These are phyloP conservation scores for Cataglyphis hispanica DNA, from an alignment of 1,140 invertebrate species.

Conservation along the genomic window DNA sequence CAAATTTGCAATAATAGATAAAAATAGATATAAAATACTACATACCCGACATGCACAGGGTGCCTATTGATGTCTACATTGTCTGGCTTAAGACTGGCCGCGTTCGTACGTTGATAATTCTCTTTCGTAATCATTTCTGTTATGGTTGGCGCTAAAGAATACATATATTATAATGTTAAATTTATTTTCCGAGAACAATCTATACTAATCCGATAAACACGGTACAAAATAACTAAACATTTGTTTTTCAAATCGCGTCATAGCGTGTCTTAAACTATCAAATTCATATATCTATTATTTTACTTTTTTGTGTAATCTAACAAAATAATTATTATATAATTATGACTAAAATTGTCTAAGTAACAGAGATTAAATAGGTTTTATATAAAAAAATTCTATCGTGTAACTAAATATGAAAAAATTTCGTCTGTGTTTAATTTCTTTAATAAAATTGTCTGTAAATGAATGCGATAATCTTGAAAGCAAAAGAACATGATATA, in stretches of 20 bases:
- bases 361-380: background rate
- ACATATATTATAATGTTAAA: conserved; percentile 8
- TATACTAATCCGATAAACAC: conserved; percentile 25
- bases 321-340: background rate
- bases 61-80: conserved; percentile 95
- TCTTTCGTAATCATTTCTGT: conserved; percentile 86
- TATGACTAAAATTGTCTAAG: background rate
- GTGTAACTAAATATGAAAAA: background rate
- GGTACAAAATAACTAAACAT: background rate
- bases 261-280: background rate
- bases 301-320: background rate
- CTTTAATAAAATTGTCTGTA: background rate
- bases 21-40: conserved; percentile 45
- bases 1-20: background rate
- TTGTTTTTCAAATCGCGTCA: too few species aligned
- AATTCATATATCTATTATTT: background rate
- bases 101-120: conserved; percentile 85
- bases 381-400: background rate
- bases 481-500: background rate
- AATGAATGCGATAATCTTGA: background rate
- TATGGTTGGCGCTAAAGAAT: conserved; percentile 82
- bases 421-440: background rate
- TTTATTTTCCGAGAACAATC: conserved; percentile 2
- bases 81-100: conserved; percentile 90
- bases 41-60: conserved; percentile 95